These are phyloP conservation scores for Heteromurus nitidus DNA, from an alignment of 2,888 invertebrate species.

Conservation along the genomic window DNA sequence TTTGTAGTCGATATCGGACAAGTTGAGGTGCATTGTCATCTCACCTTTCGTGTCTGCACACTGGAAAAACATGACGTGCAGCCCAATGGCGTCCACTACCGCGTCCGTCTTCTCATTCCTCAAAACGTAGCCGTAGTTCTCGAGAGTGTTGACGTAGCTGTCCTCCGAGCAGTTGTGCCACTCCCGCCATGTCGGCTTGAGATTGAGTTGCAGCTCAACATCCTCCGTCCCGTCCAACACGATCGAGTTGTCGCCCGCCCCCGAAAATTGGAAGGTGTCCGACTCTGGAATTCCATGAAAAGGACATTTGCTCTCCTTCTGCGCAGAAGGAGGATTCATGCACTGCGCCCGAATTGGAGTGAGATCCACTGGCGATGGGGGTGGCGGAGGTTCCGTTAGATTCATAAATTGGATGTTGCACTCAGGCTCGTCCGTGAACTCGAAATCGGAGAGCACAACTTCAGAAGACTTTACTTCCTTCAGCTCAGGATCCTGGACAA, in stretches of 20 bases:
- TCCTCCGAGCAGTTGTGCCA: constrained; percentile 3
- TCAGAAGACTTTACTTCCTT: neutral
- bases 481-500: neutral
- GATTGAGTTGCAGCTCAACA: constrained; percentile 3
- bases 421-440: neutral
- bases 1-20: too few species aligned
- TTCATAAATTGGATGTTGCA: constrained; percentile 5
- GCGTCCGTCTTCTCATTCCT: neutral
- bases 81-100: neutral
- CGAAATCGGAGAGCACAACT: neutral
- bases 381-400: neutral
- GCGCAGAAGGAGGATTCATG: neutral
- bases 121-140: neutral
- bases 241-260: neutral
- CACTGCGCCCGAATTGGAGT: neutral
- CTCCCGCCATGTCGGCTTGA: neutral
- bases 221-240: neutral
- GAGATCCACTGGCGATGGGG: neutral
- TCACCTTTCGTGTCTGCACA: neutral
- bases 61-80: neutral
- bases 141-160: neutral
- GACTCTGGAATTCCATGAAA: constrained; percentile 36
- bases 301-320: neutral
- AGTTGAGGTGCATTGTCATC: too few species aligned
- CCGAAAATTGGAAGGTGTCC: neutral